Evolutionary conservation across 2,888 invertebrate species (phyloP).

Genomic region (Teleiodes luculella): DNA sequence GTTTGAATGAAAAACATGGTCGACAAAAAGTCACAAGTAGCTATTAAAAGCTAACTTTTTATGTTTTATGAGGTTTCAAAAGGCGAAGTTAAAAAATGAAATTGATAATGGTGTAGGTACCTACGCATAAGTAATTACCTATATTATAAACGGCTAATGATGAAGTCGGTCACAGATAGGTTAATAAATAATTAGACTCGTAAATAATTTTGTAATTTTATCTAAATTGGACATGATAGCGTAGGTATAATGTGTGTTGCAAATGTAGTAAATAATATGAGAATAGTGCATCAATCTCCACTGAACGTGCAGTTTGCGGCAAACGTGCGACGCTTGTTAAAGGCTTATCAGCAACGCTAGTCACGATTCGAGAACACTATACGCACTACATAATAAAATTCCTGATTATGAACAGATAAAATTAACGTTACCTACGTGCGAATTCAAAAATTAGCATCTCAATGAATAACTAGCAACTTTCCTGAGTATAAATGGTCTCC

Average conservation of each 20-base stretch:
- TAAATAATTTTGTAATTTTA: too few species aligned
- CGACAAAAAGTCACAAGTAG: background rate
- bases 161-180: too few species aligned
- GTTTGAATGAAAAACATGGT: constrained; percentile 18
- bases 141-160: background rate
- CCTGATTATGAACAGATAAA: background rate
- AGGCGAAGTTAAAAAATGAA: background rate
- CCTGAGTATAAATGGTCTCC: too few species aligned
- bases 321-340: constrained; percentile 53
- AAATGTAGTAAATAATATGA: constrained; percentile 26
- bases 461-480: too few species aligned
- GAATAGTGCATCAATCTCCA: constrained; percentile 30
- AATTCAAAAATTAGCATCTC: background rate
- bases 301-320: constrained; percentile 39
- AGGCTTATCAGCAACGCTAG: constrained; percentile 40
- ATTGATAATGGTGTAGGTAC: background rate
- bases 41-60: background rate
- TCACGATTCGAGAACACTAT: constrained; percentile 57
- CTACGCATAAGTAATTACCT: too few species aligned
- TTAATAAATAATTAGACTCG: too few species aligned
- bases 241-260: background rate
- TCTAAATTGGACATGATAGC: background rate
- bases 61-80: background rate
- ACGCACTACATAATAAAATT: constrained; percentile 44
- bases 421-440: constrained; percentile 4